phyloP scores from a whole-genome alignment of 2,113 vertebrate genomes.

The Rhipidura dahli region DNA sequence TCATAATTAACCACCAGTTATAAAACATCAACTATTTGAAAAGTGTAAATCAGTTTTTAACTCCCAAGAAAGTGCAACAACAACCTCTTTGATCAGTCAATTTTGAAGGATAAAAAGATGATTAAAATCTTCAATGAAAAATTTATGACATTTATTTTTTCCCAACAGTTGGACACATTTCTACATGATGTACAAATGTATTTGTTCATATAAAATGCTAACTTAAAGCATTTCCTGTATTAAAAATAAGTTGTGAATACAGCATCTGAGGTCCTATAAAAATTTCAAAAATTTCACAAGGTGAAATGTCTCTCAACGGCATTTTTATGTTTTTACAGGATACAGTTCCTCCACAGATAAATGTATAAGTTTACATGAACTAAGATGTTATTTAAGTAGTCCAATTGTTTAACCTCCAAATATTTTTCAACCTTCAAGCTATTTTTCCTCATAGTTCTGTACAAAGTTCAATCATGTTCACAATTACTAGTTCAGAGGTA shows the following conservation, averaged over 20 bases:
- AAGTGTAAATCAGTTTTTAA: not conserved
- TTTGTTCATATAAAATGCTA: not conserved
- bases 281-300: not conserved
- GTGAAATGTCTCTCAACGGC: not conserved
- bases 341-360: not conserved
- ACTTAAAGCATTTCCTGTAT: not conserved
- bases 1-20: not conserved
- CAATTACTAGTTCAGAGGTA: not conserved
- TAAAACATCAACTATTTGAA: not conserved
- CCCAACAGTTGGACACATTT: accelerated
- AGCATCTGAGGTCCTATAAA: not conserved
- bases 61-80: not conserved
- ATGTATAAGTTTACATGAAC: not conserved
- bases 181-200: not conserved
- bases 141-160: not conserved
- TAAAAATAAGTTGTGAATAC: not conserved
- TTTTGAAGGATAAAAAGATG: not conserved
- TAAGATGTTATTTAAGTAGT: not conserved
- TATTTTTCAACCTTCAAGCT: not conserved
- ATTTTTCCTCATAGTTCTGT: not conserved
- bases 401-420: not conserved
- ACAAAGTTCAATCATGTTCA: not conserved
- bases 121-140: not conserved
- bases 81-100: not conserved
- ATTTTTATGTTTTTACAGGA: not conserved